These are phyloP conservation scores for Unio delphinus DNA, from an alignment of 2,888 invertebrate species.

Conservation along the genomic window DNA sequence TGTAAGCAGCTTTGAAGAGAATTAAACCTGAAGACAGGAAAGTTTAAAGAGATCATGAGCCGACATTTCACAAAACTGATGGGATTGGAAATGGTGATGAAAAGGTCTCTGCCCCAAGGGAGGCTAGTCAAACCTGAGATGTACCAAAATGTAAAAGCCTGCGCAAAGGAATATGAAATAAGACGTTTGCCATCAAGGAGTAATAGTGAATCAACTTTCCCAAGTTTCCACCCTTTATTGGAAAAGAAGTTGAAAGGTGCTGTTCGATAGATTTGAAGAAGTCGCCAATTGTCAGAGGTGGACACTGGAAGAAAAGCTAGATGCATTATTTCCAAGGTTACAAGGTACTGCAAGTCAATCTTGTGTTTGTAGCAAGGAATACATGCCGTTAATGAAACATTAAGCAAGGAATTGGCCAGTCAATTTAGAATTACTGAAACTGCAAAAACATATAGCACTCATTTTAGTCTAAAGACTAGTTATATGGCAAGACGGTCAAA, in stretches of 20 bases:
- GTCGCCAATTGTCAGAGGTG: slow-evolving; percentile 10
- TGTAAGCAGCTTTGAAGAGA: not conserved
- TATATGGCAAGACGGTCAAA: slow-evolving; percentile 9
- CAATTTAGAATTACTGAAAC: slow-evolving; percentile 18
- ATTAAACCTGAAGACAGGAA: not conserved
- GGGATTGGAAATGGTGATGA: too few relatives aligned
- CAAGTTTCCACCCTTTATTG: slow-evolving; percentile 14
- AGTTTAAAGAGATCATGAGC: not conserved
- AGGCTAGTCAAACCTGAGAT: too few relatives aligned
- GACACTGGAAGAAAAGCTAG: slow-evolving; percentile 8
- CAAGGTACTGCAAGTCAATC: slow-evolving; percentile 12
- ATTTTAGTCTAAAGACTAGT: slow-evolving; percentile 9
- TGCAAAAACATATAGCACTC: slow-evolving; percentile 10
- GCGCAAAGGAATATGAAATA: too few relatives aligned
- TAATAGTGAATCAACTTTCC: not conserved
- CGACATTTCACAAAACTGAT: too few relatives aligned
- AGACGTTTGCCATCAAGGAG: too few relatives aligned
- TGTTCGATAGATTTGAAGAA: slow-evolving; percentile 17
- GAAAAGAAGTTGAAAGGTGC: slow-evolving; percentile 19
- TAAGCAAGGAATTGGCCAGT: slow-evolving; percentile 10
- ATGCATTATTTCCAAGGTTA: slow-evolving; percentile 13
- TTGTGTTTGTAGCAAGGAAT: slow-evolving; percentile 2
- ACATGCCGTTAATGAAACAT: slow-evolving; percentile 5
- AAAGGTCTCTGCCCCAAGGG: too few relatives aligned
- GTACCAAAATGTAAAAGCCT: too few relatives aligned